Base-by-base conservation (phyloP, 53 echinoderm and acorn worm species). In the Antedon mediterranea region DNA sequence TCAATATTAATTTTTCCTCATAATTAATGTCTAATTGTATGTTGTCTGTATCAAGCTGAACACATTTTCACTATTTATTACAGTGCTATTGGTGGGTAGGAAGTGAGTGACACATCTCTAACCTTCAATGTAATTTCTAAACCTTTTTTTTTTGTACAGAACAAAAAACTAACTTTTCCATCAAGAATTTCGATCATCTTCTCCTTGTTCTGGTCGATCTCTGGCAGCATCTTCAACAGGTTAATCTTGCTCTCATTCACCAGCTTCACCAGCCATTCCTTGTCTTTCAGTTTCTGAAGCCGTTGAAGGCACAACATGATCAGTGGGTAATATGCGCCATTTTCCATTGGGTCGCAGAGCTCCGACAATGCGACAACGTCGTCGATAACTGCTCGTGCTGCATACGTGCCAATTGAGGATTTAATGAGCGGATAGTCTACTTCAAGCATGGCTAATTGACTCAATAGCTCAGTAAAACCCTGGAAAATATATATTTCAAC, bases 171-270 rank as follows among this genome's bases (percentile, higher is more conserved):
- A 30, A 91, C 95, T 92, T 94, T 94, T 74, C 89, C 95, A 33
- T 94, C 95, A 28, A 94, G 79, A n/a, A 94, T 94, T 31, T 94
- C 95, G 89, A 94, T 94, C 95, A 94, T 94, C 74, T 89, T 87
- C 72, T 94, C 95, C 81, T 94, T 94, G 70, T 81, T 88, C 78
- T 93, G 89, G 79, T 94, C 95, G 34, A 92, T 91, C 87, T 94
- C 94, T 2, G 95, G 95, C 37, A 92, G 77, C 92, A 92, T 92
- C 79, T 73, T 74, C 89, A 89, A 87, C 95, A 94, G 92, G 78
- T 84, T 89, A 28, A 94, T 87, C 79, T 94, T 92, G 72, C 92
- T 92, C 80, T 87, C 82, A 37, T 82, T 81, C 71, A 89, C 92
- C 27, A 85, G 80, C 41, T 78, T 77, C 72, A 85, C 85, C 75